Percentiles rank a stretch among this genome's conserved stretches.
Conservation (phyloP, 2,797 vertebrate genomes). For the Amblyraja radiata region DNA sequence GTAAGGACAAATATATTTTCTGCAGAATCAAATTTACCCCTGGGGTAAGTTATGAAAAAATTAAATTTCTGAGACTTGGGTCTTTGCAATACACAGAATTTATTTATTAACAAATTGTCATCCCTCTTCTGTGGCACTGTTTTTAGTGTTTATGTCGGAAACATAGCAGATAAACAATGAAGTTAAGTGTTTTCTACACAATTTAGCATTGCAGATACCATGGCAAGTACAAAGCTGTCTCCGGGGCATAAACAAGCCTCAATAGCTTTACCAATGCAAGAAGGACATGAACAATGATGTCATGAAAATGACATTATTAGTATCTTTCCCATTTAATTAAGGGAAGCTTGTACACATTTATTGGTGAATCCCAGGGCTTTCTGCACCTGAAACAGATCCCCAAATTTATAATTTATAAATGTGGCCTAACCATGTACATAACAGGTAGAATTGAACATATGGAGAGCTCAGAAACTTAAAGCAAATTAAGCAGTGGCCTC, state of each 20-base stretch:
- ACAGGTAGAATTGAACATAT: neutral
- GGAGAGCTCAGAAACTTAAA: neutral
- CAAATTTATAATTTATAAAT: neutral
- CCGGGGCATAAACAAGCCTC: neutral
- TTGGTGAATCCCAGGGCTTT: neutral
- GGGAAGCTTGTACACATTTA: neutral
- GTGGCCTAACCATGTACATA: neutral
- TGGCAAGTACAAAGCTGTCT: neutral
- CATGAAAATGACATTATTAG: neutral
- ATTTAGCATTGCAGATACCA: neutral
- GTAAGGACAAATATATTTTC: neutral
- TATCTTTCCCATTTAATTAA: neutral
- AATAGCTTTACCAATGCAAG: neutral
- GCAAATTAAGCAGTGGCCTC: neutral
- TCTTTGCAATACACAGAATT: neutral
- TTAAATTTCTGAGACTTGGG: neutral
- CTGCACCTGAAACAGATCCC: neutral
- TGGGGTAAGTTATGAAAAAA: neutral
- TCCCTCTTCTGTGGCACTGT: neutral
- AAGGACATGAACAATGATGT: neutral
- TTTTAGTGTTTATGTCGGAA: neutral
- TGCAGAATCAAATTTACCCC: neutral
- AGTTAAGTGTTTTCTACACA: neutral
- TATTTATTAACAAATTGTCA: neutral
- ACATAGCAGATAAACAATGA: neutral